These are phyloP conservation scores for Pristionchus arcanus DNA, from an alignment of 2,888 invertebrate species.

Conservation along the genomic window DNA sequence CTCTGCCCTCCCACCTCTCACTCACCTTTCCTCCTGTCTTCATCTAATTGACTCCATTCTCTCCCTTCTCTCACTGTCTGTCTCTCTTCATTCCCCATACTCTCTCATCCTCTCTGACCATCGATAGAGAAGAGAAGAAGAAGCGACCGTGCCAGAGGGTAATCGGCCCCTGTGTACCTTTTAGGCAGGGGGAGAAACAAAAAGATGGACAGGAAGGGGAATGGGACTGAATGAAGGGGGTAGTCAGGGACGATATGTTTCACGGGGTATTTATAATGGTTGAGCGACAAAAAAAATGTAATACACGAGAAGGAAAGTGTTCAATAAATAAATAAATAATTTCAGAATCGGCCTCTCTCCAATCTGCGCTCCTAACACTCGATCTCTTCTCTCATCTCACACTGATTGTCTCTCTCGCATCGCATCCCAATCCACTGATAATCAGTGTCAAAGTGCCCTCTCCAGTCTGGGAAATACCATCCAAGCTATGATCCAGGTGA, in stretches of 20 bases:
- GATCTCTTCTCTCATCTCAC: conserved; percentile 70
- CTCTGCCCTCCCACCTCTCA: neutral
- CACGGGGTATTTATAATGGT: neutral
- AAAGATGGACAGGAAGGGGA: conserved; percentile 29
- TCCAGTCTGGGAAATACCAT: conserved; percentile 70
- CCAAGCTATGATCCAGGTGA: conserved; percentile 71
- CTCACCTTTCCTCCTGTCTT: conserved; percentile 36
- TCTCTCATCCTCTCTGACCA: conserved; percentile 19
- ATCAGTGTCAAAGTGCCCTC: conserved; percentile 73
- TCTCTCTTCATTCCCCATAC: conserved; percentile 6
- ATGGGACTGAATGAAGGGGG: neutral
- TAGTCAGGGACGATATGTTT: neutral
- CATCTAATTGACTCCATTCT: conserved; percentile 43
- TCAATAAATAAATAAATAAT: neutral
- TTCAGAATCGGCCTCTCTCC: conserved; percentile 76
- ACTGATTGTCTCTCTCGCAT: conserved; percentile 69
- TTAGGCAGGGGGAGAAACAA: conserved; percentile 34
- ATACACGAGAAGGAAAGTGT: too few relatives aligned
- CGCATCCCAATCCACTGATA: conserved; percentile 62
- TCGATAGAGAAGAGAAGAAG: neutral
- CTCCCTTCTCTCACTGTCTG: conserved; percentile 29
- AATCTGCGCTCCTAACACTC: conserved; percentile 70
- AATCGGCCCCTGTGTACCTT: conserved; percentile 41
- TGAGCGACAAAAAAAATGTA: neutral
- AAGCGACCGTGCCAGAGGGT: conserved; percentile 33